Evolutionary conservation across 2,797 vertebrate species (phyloP).

Genomic region (Leptatherina wallacei): DNA sequence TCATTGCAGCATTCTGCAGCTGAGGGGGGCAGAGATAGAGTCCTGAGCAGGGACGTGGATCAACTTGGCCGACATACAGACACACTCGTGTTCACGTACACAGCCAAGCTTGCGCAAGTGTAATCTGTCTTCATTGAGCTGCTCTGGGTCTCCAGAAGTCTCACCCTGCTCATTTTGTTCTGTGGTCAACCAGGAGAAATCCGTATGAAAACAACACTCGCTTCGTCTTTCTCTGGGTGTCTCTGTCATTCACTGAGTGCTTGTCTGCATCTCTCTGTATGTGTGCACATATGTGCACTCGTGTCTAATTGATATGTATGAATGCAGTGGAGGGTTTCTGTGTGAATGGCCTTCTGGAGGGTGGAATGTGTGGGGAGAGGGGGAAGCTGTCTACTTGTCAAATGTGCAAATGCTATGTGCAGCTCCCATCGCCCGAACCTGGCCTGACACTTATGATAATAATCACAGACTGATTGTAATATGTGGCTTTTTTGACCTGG

Average conservation of each 20-base stretch:
- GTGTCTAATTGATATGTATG: conserved; percentile 68
- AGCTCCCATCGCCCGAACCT: conserved; percentile 48
- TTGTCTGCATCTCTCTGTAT: conserved; percentile 30
- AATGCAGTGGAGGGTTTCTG: conserved; percentile 64
- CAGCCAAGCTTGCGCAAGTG: conserved; percentile 50
- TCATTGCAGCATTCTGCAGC: conserved; percentile 77
- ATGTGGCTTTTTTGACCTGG: conserved; percentile 34
- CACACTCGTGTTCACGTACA: conserved; percentile 45
- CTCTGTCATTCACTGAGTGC: conserved; percentile 9
- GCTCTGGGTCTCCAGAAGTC: conserved; percentile 46
- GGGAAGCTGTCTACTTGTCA: conserved; percentile 70
- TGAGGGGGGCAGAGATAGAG: conserved; percentile 75
- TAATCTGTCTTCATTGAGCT: conserved; percentile 64
- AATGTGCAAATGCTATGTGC: conserved; percentile 51
- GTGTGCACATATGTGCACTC: conserved; percentile 12
- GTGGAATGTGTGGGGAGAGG: conserved; percentile 58
- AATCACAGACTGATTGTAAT: conserved; percentile 59
- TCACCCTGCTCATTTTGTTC: conserved; percentile 47
- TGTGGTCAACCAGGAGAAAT: conserved; percentile 48
- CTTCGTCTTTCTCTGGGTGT: conserved; percentile 33
- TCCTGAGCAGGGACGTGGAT: conserved; percentile 74
- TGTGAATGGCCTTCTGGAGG: conserved; percentile 62
- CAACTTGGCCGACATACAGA: conserved; percentile 61
- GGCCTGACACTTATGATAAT: conserved; percentile 57
- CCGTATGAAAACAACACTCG: conserved; percentile 53